Base-by-base conservation (phyloP, 2,888 invertebrate genomes). In the Noctua fimbriata region DNA sequence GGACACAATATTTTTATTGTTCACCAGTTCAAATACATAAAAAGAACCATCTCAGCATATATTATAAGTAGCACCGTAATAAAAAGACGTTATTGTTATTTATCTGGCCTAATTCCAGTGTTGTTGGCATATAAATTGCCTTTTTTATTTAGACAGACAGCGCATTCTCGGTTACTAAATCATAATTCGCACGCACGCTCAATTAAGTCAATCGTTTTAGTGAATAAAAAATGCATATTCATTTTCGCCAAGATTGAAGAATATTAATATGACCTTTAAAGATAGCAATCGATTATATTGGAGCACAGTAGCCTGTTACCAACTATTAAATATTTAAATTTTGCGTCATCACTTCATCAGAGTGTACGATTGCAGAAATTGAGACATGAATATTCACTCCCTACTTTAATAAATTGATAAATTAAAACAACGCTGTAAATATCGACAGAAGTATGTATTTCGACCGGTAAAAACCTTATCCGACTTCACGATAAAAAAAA, bases 21-120 rank as follows among this genome's bases (percentile, higher is more conserved):
- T 90, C 89, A 87, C 87, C 88, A 89, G 87, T 90, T 91, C 91
- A 92, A 92, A 92, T 93, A 91, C 90, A 93, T 94, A 94, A 95
- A 94, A 92, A 90, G 92, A 91, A 90, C 91, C 90, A 90, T 91
- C 92, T 91, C 92, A 91, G 92, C 93, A 84, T 84, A 83, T 83
- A 94, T 93, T 92, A 92, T 90, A 92, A 93, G 90, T 74, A 83
- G 76, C 78, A 84, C 73, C 72, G 65, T 74, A 83, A 89, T 80
- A 84, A 88, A 88, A 87, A 83, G 65, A 73, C 76, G 73, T 81
- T 89, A 84, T 83, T 84, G 52, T 89, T 88, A 85, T 88, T 84
- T 86, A 86, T 85, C 70, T 83, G 83, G 32, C 82, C 86, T 83
- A 83, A 87, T 89, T 89, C 81, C 76, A 84, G 77, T 81, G 80